Base-by-base conservation (phyloP, 2,888 invertebrate species). In the Nineta flava region DNA sequence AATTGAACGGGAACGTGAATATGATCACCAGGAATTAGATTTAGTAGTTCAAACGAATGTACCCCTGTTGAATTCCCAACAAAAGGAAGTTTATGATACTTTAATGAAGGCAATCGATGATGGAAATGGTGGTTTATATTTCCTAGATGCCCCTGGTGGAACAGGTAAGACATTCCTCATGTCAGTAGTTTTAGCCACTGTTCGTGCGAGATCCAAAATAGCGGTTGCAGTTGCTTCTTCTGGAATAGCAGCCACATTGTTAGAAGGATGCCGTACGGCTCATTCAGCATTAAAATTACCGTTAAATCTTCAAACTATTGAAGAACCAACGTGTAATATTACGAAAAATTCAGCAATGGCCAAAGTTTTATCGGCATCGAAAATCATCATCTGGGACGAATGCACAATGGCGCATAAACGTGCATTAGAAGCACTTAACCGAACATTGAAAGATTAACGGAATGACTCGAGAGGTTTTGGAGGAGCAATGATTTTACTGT, bases 1-100 rank as follows among this genome's bases (percentile, higher is more conserved):
- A 62, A 55, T 59, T 59, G 58, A 59, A 58, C 57, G 60, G 9
- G 60, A 61, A 59, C 56, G 53, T 52, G 54, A 59, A 56, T 58
- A 54, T 48, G 55, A 58, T 55, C n/a, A 3, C 16, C 40, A 54
- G 15, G 49, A 35, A 53, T 55, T 55, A 26, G 9, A 26, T 1
- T 3, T 2, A 48, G 1, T n/a, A 3, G 17, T 41, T 48, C 41
- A 21, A 50, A 52, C 34, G 21, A 51, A 49, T 52, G 50, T 52
- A 41, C 49, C 44, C 2, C 48, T 48, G 41, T 48, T 48, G 32
- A 49, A 51, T 47, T 1, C 1, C 35, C 40, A 50, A 51, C 54
- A 55, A 52, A 55, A 47, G 40, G 19, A 47, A 44, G 56, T 52
- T 9, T 56, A 54, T 48, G 54, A 57, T 51, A 51, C 49, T 41